Evolutionary conservation across 1,140 invertebrate species (phyloP).

Genomic region (Drosophila hydei): DNA sequence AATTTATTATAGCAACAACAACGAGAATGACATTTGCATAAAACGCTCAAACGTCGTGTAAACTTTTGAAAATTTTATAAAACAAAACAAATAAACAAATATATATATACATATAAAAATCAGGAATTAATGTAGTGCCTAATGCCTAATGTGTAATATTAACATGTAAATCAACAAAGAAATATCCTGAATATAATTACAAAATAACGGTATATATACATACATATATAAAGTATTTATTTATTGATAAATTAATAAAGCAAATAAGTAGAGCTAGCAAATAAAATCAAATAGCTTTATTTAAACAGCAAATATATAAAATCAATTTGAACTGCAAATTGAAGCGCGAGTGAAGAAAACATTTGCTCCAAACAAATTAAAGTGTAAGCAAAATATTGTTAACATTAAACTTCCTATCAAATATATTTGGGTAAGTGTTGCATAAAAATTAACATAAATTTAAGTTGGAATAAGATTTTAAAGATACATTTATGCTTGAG

Average conservation of each 20-base stretch:
- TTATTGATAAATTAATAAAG: constrained; percentile 45
- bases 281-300: constrained; percentile 33
- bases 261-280: constrained; percentile 20
- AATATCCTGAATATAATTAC: constrained; percentile 12
- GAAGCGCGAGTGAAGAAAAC: constrained; percentile 21
- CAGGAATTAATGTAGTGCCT: constrained; percentile 76
- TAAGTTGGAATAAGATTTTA: too few species aligned
- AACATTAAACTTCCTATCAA: constrained; percentile 8
- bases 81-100: constrained; percentile 22
- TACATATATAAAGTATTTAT: constrained; percentile 30
- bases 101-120: constrained; percentile 35
- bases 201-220: constrained; percentile 19
- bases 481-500: too few species aligned
- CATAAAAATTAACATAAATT: too few species aligned
- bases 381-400: neutral
- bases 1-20: constrained; percentile 52
- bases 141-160: constrained; percentile 60
- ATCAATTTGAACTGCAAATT: constrained; percentile 15
- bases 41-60: constrained; percentile 35
- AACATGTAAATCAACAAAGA: constrained; percentile 34
- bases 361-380: constrained; percentile 17
- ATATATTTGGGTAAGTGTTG: constrained; percentile 35
- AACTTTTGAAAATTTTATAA: constrained; percentile 59
- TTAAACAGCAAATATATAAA: constrained; percentile 29
- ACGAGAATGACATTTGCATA: constrained; percentile 37